Percentiles rank a stretch among this genome's conserved stretches.
Evolutionary conservation across 2,113 vertebrate genomes (phyloP).

Genomic region (Python bivittatus): DNA sequence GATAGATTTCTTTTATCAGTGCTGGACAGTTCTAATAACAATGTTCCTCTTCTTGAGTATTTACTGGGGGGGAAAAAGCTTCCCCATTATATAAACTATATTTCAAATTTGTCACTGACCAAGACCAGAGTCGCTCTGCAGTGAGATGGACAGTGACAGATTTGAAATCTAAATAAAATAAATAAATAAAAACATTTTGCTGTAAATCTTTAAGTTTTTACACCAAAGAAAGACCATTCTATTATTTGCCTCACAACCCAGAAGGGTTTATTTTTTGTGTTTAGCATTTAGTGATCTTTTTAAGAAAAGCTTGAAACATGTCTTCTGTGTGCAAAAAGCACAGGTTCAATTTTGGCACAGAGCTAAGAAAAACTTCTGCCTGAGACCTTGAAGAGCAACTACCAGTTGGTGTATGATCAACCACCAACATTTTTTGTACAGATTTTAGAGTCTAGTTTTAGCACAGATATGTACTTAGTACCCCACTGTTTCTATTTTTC

Average conservation of each 20-base stretch:
- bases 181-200: too few relatives aligned
- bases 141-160: too few relatives aligned
- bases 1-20: neutral
- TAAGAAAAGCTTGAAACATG: neutral
- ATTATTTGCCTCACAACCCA: neutral
- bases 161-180: too few relatives aligned
- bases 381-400: neutral
- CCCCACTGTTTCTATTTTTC: neutral
- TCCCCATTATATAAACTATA: neutral
- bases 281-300: neutral
- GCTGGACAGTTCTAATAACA: neutral
- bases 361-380: neutral
- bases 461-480: neutral
- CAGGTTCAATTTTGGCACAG: neutral
- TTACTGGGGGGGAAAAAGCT: neutral
- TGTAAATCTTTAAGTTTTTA: neutral
- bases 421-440: too few relatives aligned
- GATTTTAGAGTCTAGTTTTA: neutral
- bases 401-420: neutral
- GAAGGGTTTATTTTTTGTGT: neutral
- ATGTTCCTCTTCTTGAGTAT: neutral
- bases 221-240: neutral
- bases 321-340: neutral
- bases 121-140: too few relatives aligned
- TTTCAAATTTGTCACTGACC: too few relatives aligned